Conservation (phyloP, 2,113 vertebrate species). For the Nematolebias whitei region DNA sequence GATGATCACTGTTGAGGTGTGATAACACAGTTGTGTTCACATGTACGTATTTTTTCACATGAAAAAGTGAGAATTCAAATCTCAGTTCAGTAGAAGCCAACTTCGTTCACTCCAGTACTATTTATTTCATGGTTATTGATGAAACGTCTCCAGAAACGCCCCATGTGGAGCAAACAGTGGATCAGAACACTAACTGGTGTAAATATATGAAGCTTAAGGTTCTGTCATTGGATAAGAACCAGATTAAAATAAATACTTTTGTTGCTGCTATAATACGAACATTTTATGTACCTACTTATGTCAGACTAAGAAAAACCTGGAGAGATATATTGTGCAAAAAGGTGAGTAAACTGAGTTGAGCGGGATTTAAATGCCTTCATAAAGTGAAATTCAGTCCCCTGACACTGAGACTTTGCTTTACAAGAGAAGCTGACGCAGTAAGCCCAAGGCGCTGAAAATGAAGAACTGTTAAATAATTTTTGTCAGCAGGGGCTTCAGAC, state of each 20-base stretch:
- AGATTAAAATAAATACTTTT: slow-evolving; percentile 27
- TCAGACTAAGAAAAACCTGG: slow-evolving; percentile 9
- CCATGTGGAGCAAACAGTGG: not conserved
- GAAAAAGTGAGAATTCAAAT: not conserved
- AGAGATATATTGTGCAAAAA: slow-evolving; percentile 29
- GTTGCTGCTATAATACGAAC: slow-evolving; percentile 15
- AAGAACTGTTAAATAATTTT: slow-evolving; percentile 66
- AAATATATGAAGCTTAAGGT: not conserved
- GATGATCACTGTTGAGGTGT: not conserved
- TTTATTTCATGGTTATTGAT: not conserved
- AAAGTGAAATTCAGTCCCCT: slow-evolving; percentile 53
- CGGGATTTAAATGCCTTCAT: slow-evolving; percentile 43
- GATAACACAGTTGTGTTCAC: not conserved
- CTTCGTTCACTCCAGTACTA: too few species aligned
- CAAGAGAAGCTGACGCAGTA: slow-evolving; percentile 60
- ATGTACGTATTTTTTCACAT: not conserved
- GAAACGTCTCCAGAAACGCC: not conserved
- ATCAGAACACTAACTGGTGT: not conserved
- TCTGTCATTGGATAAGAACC: not conserved
- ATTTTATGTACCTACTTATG: slow-evolving; percentile 14
- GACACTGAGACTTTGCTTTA: slow-evolving; percentile 56
- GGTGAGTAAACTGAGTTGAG: slow-evolving; percentile 53
- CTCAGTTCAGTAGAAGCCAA: not conserved
- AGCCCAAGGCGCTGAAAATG: slow-evolving; percentile 62
- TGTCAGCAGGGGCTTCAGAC: slow-evolving; percentile 54